Evolutionary conservation across 2,113 vertebrate species (phyloP).

Genomic region (Baryphthengus martii): DNA sequence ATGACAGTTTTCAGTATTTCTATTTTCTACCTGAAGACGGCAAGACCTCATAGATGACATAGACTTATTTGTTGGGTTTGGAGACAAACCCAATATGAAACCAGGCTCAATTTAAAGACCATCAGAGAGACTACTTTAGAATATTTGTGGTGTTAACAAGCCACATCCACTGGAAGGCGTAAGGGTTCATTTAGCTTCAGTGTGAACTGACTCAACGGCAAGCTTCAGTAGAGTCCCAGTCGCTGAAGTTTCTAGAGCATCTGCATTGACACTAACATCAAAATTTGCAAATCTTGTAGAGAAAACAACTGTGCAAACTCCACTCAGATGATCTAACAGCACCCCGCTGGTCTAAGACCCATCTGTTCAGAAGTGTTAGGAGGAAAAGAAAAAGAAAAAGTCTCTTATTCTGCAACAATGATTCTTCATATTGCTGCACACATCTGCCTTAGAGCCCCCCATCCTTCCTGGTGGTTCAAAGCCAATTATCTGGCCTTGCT

Average conservation of each 20-base stretch:
- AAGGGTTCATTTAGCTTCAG: neutral
- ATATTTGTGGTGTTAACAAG: neutral
- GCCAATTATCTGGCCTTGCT: constrained; percentile 25
- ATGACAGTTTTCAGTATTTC: neutral
- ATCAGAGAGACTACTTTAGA: neutral
- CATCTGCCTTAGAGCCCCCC: neutral
- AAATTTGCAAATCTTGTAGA: neutral
- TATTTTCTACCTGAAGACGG: neutral
- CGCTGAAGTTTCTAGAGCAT: neutral
- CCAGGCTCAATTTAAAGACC: neutral
- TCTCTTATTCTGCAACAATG: neutral
- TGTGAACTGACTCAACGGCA: neutral
- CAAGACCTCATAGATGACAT: neutral
- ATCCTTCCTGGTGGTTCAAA: neutral
- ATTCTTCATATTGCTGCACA: neutral
- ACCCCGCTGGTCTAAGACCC: neutral
- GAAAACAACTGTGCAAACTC: constrained; percentile 1
- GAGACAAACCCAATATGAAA: neutral
- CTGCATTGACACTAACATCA: neutral
- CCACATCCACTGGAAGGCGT: neutral
- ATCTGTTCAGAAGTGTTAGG: neutral
- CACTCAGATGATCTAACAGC: neutral
- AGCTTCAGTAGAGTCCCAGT: neutral
- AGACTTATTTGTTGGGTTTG: neutral
- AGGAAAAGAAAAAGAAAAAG: neutral